Conservation (phyloP, 2,797 vertebrate genomes). For the Chloroceryle amazona region DNA sequence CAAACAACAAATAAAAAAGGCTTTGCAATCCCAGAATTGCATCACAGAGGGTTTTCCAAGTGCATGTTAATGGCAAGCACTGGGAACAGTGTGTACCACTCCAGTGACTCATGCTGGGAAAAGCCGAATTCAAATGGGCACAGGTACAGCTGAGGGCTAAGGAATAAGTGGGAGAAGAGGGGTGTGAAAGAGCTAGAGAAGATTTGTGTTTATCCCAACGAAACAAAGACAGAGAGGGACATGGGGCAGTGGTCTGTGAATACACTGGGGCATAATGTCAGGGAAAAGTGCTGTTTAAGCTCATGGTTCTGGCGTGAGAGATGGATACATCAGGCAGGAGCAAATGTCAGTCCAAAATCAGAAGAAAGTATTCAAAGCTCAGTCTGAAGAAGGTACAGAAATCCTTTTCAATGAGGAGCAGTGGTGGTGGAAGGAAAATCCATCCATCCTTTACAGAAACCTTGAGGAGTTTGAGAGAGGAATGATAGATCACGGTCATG, state of each 20-base stretch:
- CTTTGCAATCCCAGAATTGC: background rate
- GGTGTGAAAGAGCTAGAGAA: background rate
- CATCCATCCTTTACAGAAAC: background rate
- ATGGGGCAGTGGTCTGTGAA: background rate
- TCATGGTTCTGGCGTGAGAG: background rate
- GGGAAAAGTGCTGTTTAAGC: background rate
- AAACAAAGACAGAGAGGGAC: background rate
- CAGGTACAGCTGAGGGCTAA: background rate
- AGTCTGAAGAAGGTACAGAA: background rate
- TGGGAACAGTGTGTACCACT: background rate
- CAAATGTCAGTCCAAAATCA: background rate
- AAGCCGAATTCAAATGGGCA: background rate
- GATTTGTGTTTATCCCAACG: background rate
- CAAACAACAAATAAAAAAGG: background rate
- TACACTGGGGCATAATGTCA: rapidly evolving
- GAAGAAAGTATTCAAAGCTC: background rate
- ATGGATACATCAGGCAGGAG: background rate
- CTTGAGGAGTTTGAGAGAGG: background rate
- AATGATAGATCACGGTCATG: background rate
- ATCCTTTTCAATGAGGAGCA: background rate
- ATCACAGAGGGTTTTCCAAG: slow-evolving; percentile 10
- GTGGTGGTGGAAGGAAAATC: background rate
- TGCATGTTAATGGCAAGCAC: background rate
- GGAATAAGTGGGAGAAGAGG: background rate
- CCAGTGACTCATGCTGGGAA: background rate